Evolutionary conservation across 2,113 vertebrate species (phyloP).

Genomic region (Aplodontia rufa): DNA sequence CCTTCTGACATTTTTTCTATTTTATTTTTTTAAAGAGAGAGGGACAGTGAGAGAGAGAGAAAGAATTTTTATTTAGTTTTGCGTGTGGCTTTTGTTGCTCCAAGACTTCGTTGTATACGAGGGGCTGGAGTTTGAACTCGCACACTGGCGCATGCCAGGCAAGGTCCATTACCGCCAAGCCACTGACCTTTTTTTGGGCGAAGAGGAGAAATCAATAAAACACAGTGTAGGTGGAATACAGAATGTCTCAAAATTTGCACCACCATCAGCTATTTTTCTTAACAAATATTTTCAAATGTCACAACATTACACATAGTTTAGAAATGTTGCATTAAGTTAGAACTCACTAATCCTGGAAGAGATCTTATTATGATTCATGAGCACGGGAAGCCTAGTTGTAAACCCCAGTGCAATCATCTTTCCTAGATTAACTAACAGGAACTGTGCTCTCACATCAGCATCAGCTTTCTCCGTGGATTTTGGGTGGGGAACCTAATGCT

Average conservation of each 20-base stretch:
- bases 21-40: rapidly evolving
- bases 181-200: background rate
- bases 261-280: background rate
- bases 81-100: too few relatives aligned
- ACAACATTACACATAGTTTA: background rate
- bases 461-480: background rate
- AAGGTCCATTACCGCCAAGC: too few relatives aligned
- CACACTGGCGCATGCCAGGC: too few relatives aligned
- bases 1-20: background rate
- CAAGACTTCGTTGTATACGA: too few relatives aligned
- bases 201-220: background rate
- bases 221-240: background rate
- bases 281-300: background rate
- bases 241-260: background rate
- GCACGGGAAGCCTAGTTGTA: background rate
- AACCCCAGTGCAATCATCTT: background rate
- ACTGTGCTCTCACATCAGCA: background rate
- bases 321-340: slow-evolving; percentile 27
- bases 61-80: too few relatives aligned
- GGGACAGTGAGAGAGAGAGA: too few relatives aligned
- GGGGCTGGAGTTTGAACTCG: too few relatives aligned
- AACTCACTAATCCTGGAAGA: background rate
- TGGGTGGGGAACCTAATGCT: background rate
- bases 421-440: background rate
- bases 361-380: background rate